Percentiles rank a stretch among this genome's conserved stretches.
Conservation (phyloP, 2,888 invertebrate genomes). For the Sepioteuthis lessoniana region DNA sequence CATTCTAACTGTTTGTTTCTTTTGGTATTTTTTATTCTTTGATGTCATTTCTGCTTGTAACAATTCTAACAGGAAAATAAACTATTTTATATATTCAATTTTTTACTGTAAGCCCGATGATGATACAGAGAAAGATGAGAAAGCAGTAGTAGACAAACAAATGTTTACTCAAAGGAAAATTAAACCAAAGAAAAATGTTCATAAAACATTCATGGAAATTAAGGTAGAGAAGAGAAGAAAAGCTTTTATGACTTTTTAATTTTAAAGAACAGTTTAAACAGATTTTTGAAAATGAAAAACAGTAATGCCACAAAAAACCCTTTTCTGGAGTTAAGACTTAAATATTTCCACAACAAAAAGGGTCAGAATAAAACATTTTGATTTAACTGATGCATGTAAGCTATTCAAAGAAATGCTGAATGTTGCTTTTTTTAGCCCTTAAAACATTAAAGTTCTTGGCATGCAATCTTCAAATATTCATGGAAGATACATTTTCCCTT, state of each 20-base stretch:
- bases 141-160: conserved; percentile 2
- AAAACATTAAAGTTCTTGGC: neutral
- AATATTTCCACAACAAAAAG: neutral
- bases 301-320: neutral
- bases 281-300: neutral
- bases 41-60: neutral
- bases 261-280: neutral
- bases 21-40: neutral
- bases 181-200: neutral
- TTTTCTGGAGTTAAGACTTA: neutral
- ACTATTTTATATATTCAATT: neutral
- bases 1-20: neutral
- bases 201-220: neutral
- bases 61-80: neutral
- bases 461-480: neutral
- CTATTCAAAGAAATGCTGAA: neutral
- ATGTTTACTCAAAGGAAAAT: neutral
- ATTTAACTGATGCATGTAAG: neutral
- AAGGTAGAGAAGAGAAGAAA: conserved; percentile 33
- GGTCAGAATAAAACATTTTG: neutral
- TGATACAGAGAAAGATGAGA: conserved; percentile 21
- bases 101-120: neutral
- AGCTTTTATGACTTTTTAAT: neutral
- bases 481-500: neutral
- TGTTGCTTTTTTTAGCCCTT: neutral